Conservation (phyloP, 2,797 vertebrate genomes). For the Hippoglossus hippoglossus region DNA sequence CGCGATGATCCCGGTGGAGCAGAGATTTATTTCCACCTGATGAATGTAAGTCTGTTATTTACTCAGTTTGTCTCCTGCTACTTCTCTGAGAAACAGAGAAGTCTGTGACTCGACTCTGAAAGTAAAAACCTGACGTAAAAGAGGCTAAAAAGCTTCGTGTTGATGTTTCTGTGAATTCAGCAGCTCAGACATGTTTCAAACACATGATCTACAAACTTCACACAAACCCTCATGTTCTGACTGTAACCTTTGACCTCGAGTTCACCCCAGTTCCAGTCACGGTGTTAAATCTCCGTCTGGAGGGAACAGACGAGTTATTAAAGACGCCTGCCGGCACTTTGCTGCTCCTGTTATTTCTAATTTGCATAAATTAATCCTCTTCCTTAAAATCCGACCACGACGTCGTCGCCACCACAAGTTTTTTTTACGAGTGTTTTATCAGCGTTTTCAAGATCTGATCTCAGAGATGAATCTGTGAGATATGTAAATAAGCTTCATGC, state of each 20-base stretch:
- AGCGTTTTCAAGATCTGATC: background rate
- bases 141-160: too few species aligned
- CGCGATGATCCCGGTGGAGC: too few species aligned
- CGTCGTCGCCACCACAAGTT: slow-evolving; percentile 7
- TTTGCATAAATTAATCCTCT: slow-evolving; percentile 49
- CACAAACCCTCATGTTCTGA: background rate
- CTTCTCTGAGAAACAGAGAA: too few species aligned
- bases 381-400: slow-evolving; percentile 35
- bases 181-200: too few species aligned
- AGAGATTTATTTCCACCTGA: too few species aligned
- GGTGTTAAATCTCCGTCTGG: slow-evolving; percentile 16
- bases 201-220: too few species aligned
- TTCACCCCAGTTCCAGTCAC: slow-evolving; percentile 21
- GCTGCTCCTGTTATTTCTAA: slow-evolving; percentile 39
- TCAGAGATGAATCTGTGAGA: slow-evolving; percentile 47
- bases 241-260: slow-evolving; percentile 31
- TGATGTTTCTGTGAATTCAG: too few species aligned
- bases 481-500: slow-evolving; percentile 43
- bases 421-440: slow-evolving; percentile 25
- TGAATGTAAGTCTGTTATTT: too few species aligned
- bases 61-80: too few species aligned
- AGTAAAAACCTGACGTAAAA: too few species aligned
- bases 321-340: slow-evolving; percentile 32
- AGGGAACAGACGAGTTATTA: slow-evolving; percentile 20
- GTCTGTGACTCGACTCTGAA: too few species aligned